Evolutionary conservation across 2,797 vertebrate genomes (phyloP).

Genomic region (Emydoidea blandingii): DNA sequence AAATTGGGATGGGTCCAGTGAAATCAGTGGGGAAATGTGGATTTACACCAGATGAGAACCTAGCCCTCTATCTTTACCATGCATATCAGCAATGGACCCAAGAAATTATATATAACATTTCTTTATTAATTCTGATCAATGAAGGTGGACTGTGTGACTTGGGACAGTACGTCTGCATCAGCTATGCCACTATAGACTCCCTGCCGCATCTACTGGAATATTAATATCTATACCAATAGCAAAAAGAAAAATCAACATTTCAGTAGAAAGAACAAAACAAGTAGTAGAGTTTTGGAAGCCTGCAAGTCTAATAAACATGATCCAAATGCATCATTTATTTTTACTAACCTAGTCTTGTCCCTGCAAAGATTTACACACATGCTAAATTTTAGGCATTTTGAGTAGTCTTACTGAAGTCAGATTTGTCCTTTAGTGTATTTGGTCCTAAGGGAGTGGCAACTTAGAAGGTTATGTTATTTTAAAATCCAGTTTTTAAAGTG

Average conservation of each 20-base stretch:
- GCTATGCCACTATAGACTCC: background rate
- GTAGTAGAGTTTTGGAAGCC: no score
- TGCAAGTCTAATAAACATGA: background rate
- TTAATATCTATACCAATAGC: background rate
- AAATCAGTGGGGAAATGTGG: background rate
- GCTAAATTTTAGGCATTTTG: no score
- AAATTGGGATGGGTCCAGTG: background rate
- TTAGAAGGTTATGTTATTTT: background rate
- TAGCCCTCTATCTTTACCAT: background rate
- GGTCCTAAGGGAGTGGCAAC: background rate
- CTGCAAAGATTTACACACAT: background rate
- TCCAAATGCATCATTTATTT: background rate
- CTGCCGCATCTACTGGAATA: background rate
- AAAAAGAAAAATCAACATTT: background rate
- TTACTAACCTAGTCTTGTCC: background rate
- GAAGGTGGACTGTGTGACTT: background rate
- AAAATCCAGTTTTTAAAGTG: background rate
- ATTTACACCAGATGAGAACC: background rate
- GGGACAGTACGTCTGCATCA: rapidly evolving
- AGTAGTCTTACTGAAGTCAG: background rate
- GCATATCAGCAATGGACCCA: background rate
- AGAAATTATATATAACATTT: background rate
- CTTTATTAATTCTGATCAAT: background rate
- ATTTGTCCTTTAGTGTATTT: no score
- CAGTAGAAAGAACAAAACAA: background rate